Evolutionary conservation across 2,113 vertebrate genomes (phyloP), one percentile per base, ranked within the genome.

Genomic region (Cepphus grylle): DNA sequence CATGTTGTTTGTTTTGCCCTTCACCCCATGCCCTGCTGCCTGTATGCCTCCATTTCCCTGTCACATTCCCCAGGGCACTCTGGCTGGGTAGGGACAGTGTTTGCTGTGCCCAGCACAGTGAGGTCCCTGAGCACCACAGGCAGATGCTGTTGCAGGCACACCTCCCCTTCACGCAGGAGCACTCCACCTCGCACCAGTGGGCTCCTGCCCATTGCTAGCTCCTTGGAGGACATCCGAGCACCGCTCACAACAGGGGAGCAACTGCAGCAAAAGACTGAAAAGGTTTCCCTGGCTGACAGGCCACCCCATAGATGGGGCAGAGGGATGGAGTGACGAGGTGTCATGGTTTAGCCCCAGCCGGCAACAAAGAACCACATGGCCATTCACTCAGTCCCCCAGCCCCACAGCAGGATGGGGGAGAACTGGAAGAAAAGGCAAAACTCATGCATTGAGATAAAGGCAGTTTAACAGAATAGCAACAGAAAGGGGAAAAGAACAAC

Each of bases 1-100:
- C 1, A 0, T 19, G 15, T 49, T 70, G 25, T 73, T 92, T 82
- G 47, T 72, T 47, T 76, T 88, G 19, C 52, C 34, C 45, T 45
- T 80, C 16, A 5, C 36, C 26, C 43, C 36, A 5, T 49, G 17
- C 34, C 29, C 38, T 71, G 19, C 73, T 93, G 71, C 47, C 78
- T 27, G 8, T 42, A 29, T 40, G 34, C 23, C 36, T 94, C 30
- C 11, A 6, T 43, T 82, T 93, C 34, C 67, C 30, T 14, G 5
- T 21, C 0, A 0, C 63, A 40, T 78, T 84, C 21, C 21, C 50
- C 21, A n/a, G 59, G 73, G 17, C 42, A 55, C 3, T 0, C 36
- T 62, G 45, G 10, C 63, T 89, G 50, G 18, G 21, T 14, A 45
- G 42, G 15, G 59, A 27, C 80, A 87, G 42, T 2, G 1, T 45